A percentile compares a stretch with the other conserved stretches of the same genome.
Conservation (phyloP, 2,797 vertebrate species). For the Picus viridis region DNA sequence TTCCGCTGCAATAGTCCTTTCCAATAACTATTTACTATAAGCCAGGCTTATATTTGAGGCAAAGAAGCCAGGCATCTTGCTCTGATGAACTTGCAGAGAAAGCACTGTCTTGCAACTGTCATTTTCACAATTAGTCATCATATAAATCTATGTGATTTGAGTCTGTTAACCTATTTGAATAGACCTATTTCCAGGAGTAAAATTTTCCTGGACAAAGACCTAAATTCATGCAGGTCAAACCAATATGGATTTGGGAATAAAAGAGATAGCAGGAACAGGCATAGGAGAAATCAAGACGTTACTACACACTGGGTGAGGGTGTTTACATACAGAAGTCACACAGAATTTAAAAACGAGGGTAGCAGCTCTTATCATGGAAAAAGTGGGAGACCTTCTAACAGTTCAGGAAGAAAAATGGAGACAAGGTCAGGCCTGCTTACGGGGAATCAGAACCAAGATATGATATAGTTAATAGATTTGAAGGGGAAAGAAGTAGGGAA, state of each 20-base stretch:
- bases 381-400: neutral
- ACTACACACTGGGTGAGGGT: fast-evolving
- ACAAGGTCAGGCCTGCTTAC: neutral
- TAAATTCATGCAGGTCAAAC: neutral
- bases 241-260: neutral
- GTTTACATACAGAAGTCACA: neutral
- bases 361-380: neutral
- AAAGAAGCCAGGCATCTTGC: neutral
- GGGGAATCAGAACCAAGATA: neutral
- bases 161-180: neutral
- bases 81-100: neutral
- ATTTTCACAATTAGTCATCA: neutral
- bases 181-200: neutral
- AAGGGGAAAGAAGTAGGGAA: neutral
- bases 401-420: neutral
- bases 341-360: neutral
- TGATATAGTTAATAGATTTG: neutral
- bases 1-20: neutral
- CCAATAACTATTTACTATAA: neutral
- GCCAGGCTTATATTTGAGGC: neutral
- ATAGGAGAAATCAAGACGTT: neutral
- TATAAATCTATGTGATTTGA: neutral
- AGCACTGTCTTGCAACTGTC: neutral
- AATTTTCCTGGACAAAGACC: neutral
- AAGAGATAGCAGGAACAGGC: neutral